Evolutionary conservation across 2,888 invertebrate species (phyloP), one percentile per base, ranked within the genome.

Genomic region (Drosophila borealis): DNA sequence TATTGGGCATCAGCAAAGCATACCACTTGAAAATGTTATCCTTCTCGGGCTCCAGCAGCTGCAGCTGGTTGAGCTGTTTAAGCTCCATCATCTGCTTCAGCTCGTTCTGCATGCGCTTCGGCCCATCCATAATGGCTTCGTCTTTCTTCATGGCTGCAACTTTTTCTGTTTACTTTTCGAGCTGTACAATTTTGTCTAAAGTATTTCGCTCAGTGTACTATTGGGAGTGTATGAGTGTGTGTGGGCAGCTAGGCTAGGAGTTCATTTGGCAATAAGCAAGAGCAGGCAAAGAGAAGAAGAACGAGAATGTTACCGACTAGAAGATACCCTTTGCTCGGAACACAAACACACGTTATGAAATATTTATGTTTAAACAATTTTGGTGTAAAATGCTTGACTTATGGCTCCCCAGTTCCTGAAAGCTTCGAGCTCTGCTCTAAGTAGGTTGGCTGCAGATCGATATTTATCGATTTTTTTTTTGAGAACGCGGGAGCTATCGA

Each of bases 1-100:
- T 97, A 85, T 98, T 98, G 97, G 99, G 99, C 89, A 98, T 95
- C 92, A 99, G 96, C 62, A 98, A 94, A 72, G 98, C 98, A 92
- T 97, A 96, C 99, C 99, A 99, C 90, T 96, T 96, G 79, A 99
- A 94, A 85, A 99, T 96, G 93, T 99, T 99, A 34, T 96, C 94
- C 91, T 98, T 98, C 92, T 98, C 98, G 62, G 98, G 97, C 93
- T 96, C 96, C 78, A 99, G 97, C 92, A 98, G 97, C 89, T 97
- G 95, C 93, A 98, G 97, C 42, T 81, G 80, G 69, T 96, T 96
- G 92, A 96, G 96, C 85, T 97, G 93, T 61, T 96, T 96, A 49
- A 96, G 96, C 83, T 95, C 95, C 91, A 96, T 94, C 87, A 99
- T 95, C 93, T 98, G 97, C 89, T 95, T 95, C 80, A 98, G 93